Conservation (phyloP, 2,797 vertebrate genomes). For the Sebastes glaucus region DNA sequence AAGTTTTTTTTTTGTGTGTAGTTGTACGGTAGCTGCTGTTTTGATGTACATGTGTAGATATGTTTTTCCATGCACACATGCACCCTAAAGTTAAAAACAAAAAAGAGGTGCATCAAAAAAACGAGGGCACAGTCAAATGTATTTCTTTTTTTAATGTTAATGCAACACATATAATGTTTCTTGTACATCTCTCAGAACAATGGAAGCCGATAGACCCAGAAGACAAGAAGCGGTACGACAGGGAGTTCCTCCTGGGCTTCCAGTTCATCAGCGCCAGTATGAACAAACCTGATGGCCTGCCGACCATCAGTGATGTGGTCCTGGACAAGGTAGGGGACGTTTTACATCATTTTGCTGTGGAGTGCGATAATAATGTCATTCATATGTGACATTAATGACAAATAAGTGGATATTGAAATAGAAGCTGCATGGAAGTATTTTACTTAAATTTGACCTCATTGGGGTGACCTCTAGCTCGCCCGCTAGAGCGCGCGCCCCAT, state of each 20-base stretch:
- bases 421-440: not conserved
- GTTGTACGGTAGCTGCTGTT: not conserved
- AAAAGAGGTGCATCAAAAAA: not conserved
- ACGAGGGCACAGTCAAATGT: no score
- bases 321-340: slow-evolving; percentile 90
- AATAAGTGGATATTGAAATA: not conserved
- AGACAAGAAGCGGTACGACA: slow-evolving; percentile 94
- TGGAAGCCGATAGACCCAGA: slow-evolving; percentile 96
- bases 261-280: slow-evolving; percentile 94
- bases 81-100: not conserved
- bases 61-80: not conserved
- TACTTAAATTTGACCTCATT: not conserved
- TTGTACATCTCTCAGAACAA: slow-evolving; percentile 77
- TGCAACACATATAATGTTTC: not conserved
- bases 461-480: no score
- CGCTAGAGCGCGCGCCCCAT: no score
- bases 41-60: not conserved
- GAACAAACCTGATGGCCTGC: slow-evolving; percentile 96
- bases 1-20: not conserved
- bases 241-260: slow-evolving; percentile 94
- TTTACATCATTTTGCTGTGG: not conserved
- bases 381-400: not conserved
- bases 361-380: not conserved
- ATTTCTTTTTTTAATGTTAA: not conserved
- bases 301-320: slow-evolving; percentile 93